Evolutionary conservation across 1,140 invertebrate species (phyloP), one percentile per base, ranked within the genome.

Genomic region (Gonatopus flavifemur): DNA sequence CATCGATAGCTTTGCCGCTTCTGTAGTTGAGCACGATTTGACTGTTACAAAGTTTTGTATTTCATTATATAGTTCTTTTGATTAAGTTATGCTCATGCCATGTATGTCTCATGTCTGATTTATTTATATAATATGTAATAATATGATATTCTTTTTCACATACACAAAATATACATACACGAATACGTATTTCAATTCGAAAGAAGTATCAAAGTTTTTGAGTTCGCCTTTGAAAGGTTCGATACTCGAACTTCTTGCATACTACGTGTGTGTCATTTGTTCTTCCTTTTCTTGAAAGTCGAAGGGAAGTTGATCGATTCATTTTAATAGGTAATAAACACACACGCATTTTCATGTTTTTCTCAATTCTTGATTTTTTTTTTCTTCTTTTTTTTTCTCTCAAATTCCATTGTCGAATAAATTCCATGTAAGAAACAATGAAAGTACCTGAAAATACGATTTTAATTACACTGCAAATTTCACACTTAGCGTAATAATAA

Each of bases 21-120:
- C 62, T 71, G 68, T 77, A 78, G 73, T 76, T 74, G 59, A 75
- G 73, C 74, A 78, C 76, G 72, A 74, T 61, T 62, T 75, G 71
- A 71, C 59, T 75, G 67, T 74, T 62, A 70, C 39, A 52, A 63
- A 66, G 54, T 66, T 66, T 65, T 64, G 59, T 69, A 69, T 67
- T 70, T 52, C 60, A 67, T 70, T 67, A 55, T 70, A 74, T 67
- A 64, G 64, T 65, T 68, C 66, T 62, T 52, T 69, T 59, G 63
- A 58, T 69, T 69, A 56, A 76, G 67, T 75, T 72, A 66, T 75
- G 72, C 72, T 77, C 74, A 66, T 75, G 74, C 71, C 64, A 67
- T 69, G 72, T 78, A 71, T 75, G 76, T 73, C 73, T 77, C 76
- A 78, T 77, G 74, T 76, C 73, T 70, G 69, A 72, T 67, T 69